Conservation (phyloP, 2,888 invertebrate genomes). For the Eilema griseolum region DNA sequence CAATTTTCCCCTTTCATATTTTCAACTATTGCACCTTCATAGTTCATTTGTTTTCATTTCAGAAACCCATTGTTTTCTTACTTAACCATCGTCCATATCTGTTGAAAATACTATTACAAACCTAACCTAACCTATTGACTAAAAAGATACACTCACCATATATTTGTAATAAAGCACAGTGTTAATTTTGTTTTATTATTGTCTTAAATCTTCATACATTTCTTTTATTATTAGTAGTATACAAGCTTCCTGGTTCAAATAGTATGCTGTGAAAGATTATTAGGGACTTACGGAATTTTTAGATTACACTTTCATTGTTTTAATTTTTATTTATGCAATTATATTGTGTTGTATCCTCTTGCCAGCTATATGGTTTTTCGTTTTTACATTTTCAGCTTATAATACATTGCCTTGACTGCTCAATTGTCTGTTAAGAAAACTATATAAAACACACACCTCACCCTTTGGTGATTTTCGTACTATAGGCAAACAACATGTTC, state of each 20-base stretch:
- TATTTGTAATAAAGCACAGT: background rate
- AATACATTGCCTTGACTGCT: background rate
- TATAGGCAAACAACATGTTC: background rate
- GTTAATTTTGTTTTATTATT: background rate
- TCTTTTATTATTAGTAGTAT: background rate
- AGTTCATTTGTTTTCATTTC: background rate
- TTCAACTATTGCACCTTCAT: background rate
- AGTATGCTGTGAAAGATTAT: constrained; percentile 1
- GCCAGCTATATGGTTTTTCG: background rate
- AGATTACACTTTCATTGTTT: background rate
- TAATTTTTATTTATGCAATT: background rate
- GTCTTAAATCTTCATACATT: background rate
- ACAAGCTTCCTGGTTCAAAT: background rate
- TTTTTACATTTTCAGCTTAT: background rate
- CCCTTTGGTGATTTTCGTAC: background rate
- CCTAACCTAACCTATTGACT: background rate
- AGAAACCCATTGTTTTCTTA: background rate
- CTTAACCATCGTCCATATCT: background rate
- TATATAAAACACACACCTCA: background rate
- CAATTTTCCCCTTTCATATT: background rate
- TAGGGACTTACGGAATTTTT: background rate
- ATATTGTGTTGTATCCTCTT: background rate
- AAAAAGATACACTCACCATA: background rate
- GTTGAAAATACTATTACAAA: background rate
- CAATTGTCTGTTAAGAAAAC: background rate